phyloP scores from a whole-genome alignment of 1,140 invertebrate species.

The Euwallacea similis region DNA sequence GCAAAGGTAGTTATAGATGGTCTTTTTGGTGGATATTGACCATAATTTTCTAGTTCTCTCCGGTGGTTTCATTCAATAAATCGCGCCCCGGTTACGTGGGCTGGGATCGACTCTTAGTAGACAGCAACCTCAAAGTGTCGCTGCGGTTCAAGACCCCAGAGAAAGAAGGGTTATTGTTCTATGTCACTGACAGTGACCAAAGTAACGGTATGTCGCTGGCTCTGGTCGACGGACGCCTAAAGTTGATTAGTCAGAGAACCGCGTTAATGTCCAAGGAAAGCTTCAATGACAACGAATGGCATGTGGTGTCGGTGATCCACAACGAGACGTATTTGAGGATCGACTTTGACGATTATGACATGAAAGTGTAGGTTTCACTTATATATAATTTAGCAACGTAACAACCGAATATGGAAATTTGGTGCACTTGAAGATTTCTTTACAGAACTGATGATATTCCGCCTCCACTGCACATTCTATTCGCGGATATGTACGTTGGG shows the following conservation, averaged over 20 bases:
- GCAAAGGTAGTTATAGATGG: slow-evolving; percentile 63
- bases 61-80: slow-evolving; percentile 65
- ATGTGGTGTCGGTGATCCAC: slow-evolving; percentile 85
- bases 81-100: slow-evolving; percentile 65
- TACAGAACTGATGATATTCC: slow-evolving; percentile 59
- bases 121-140: slow-evolving; percentile 72
- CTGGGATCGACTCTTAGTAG: slow-evolving; percentile 61
- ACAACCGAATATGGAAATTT: not conserved
- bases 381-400: not conserved
- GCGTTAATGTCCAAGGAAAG: slow-evolving; percentile 62
- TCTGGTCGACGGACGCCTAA: slow-evolving; percentile 68
- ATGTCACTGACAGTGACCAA: slow-evolving; percentile 67
- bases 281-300: slow-evolving; percentile 91
- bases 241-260: slow-evolving; percentile 69
- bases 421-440: not conserved
- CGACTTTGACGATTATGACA: slow-evolving; percentile 81
- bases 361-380: slow-evolving; percentile 59
- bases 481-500: slow-evolving; percentile 80
- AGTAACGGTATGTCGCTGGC: slow-evolving; percentile 67
- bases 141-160: slow-evolving; percentile 87
- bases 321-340: slow-evolving; percentile 65
- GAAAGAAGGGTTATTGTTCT: slow-evolving; percentile 77
- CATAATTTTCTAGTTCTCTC: slow-evolving; percentile 43
- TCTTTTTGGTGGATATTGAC: not conserved
- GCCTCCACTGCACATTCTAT: slow-evolving; percentile 61